Evolutionary conservation across 2,888 invertebrate genomes (phyloP), one percentile per base, ranked within the genome.

Genomic region (Ichneumoninae sp.): DNA sequence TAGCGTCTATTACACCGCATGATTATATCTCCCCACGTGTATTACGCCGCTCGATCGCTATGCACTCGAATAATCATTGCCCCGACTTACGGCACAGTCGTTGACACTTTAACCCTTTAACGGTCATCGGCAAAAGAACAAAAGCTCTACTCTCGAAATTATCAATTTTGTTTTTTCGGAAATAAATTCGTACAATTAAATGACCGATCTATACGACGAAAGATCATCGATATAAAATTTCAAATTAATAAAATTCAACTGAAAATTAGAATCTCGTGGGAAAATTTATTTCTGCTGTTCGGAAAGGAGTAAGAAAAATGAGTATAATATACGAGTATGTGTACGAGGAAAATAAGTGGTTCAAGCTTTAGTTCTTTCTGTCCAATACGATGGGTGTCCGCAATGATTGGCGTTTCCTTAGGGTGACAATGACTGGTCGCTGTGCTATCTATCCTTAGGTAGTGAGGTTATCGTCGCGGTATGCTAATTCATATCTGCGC

Each of bases 1-100:
- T n/a, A 70, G 75, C 52, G 52, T 72, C 52, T 66, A 72, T 76
- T 81, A 65, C 52, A 33, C 76, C 13, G 19, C 69, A 70, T 65
- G 52, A 26, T 44, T 40, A 69, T 83, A 76, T 77, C 57, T 66
- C 60, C 66, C 66, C 54, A 60, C 70, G 57, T 71, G 36, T 69
- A 78, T 69, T 72, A 50, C 82, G 68, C 60, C 65, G 74, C 65
- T 22, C 5, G 13, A 65, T 62, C 62, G 30, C 62, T 62, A n/a
- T 62, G 62, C 62, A 62, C 62, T 62, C 62, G 26, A 30, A n/a
- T 30, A 62, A 13, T 16, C 62, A 16, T 33, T 6, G 16, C 4
- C 16, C n/a, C 7, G 33, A 16, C 33, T 16, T 16, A 16, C 62
- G 16, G 26, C 13, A 26, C 60, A 60, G 60, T 60, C 60, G 16